These are phyloP conservation scores for Falco naumanni DNA, from an alignment of 2,797 vertebrate species.

Conservation along the genomic window DNA sequence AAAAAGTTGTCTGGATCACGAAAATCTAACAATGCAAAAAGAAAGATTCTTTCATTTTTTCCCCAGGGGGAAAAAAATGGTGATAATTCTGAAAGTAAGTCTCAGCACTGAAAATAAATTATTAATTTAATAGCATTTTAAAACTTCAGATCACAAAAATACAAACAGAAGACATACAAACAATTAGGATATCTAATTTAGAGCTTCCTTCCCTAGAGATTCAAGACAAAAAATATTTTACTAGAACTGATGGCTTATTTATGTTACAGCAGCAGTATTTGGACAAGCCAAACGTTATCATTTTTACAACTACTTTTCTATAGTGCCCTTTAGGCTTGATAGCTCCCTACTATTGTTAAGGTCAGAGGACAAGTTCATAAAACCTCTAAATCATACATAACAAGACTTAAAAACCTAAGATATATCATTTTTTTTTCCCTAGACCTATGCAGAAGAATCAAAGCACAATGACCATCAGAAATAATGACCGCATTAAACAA, in stretches of 20 bases:
- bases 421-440: conserved; percentile 13
- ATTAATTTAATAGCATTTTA: background rate
- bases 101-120: background rate
- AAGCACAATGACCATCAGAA: conserved; percentile 42
- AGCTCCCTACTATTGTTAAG: conserved; percentile 46
- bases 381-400: conserved; percentile 66
- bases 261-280: conserved; percentile 38
- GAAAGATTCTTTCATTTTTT: background rate
- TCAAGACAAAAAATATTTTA: conserved; percentile 29
- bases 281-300: conserved; percentile 50
- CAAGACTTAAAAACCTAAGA: conserved; percentile 56
- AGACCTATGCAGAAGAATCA: conserved; percentile 52
- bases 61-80: background rate
- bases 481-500: conserved; percentile 60
- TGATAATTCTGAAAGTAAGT: background rate
- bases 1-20: background rate
- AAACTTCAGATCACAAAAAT: background rate
- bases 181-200: background rate
- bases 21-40: background rate
- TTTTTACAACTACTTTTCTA: conserved; percentile 65
- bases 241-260: conserved; percentile 42
- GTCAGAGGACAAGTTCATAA: conserved; percentile 76
- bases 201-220: background rate
- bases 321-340: conserved; percentile 54
- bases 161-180: background rate